These are phyloP conservation scores for Mesorhabditis sp. DNA, from an alignment of 2,888 invertebrate genomes.

Conservation along the genomic window DNA sequence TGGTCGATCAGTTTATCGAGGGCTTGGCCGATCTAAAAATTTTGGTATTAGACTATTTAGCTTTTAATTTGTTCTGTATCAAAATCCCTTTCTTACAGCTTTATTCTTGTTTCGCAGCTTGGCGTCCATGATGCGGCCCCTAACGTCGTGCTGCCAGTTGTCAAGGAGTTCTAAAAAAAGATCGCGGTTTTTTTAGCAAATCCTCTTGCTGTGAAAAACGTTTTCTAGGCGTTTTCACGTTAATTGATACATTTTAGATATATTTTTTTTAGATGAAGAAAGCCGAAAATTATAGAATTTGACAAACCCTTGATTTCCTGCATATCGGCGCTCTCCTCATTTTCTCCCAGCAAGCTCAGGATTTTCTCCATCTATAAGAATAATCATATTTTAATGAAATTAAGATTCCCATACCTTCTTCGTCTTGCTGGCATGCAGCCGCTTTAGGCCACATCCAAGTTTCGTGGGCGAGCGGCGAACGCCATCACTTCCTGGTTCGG, in stretches of 20 bases:
- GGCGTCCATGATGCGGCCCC: conserved; percentile 9
- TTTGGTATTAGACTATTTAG: not conserved
- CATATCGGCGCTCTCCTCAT: conserved; percentile 27
- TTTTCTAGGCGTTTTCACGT: too few species aligned
- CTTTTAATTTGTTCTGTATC: too few species aligned
- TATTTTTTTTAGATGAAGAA: too few species aligned
- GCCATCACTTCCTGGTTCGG: not conserved
- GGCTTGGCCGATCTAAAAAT: conserved; percentile 20
- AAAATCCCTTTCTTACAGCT: too few species aligned
- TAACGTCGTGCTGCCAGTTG: conserved; percentile 12
- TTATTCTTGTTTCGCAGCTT: conserved; percentile 4
- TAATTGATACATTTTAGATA: too few species aligned
- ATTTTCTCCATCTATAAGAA: conserved; percentile 20
- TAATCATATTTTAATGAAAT: not conserved
- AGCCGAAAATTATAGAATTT: not conserved
- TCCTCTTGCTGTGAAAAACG: too few species aligned
- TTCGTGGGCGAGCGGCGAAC: not conserved
- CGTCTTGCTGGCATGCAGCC: not conserved
- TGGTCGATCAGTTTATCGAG: conserved; percentile 25
- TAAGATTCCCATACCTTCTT: not conserved
- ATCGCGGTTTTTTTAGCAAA: too few species aligned
- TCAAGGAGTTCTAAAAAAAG: conserved; percentile 13
- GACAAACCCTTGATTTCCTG: conserved; percentile 18
- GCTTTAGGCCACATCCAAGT: not conserved
- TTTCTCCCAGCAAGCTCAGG: conserved; percentile 29